Percentiles rank a stretch among this genome's conserved stretches.
Evolutionary conservation across 1,140 invertebrate genomes (phyloP).

Genomic region (roundworm (Caenorhabditis elegans)): DNA sequence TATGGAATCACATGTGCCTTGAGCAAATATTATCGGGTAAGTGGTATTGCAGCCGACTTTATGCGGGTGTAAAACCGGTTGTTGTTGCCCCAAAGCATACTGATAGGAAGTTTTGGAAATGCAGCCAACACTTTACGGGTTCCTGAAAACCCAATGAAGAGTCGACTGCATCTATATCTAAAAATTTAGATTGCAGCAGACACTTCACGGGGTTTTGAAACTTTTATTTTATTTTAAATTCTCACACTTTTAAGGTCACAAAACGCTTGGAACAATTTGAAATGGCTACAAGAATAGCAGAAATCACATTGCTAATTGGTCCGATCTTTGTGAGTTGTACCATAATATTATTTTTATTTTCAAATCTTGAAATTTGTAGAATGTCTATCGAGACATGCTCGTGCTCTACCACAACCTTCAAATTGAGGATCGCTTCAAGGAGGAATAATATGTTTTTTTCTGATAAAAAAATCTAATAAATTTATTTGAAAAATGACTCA

Average conservation of each 20-base stretch:
- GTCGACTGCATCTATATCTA: too few relatives aligned
- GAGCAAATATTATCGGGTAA: constrained; percentile 1
- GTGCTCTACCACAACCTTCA: neutral
- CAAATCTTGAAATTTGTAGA: neutral
- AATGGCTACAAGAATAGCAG: neutral
- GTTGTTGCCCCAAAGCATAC: too few relatives aligned
- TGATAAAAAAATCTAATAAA: neutral
- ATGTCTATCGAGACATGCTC: constrained; percentile 12
- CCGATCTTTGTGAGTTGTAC: neutral
- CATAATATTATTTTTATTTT: neutral
- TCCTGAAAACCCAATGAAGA: too few relatives aligned
- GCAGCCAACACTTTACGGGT: too few relatives aligned
- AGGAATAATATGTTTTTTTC: too few relatives aligned
- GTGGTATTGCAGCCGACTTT: too few relatives aligned
- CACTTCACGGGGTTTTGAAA: too few relatives aligned
- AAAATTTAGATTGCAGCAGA: too few relatives aligned
- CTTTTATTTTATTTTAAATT: too few relatives aligned
- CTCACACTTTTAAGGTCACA: too few relatives aligned
- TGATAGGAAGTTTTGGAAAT: too few relatives aligned
- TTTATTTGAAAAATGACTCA: neutral
- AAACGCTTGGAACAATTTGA: neutral
- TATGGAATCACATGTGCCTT: neutral
- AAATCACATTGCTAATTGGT: neutral
- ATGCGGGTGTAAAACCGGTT: too few relatives aligned
- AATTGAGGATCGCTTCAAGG: neutral